phyloP scores from a whole-genome alignment of 2,797 vertebrate species.

The Fratercula arctica region DNA sequence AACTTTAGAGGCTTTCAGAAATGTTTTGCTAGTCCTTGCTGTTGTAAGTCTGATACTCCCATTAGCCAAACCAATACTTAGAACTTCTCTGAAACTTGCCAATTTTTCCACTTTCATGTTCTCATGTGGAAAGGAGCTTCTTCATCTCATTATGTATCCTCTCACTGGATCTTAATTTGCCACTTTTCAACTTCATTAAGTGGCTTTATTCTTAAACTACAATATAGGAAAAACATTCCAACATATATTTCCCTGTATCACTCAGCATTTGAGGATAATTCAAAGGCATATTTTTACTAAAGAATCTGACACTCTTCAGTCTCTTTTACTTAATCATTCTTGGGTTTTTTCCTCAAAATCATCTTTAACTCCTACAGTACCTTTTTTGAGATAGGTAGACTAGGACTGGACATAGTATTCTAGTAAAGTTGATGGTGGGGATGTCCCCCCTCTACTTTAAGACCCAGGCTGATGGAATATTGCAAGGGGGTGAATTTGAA shows the following conservation, averaged over 20 bases:
- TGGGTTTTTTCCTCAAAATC: background rate
- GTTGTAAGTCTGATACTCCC: background rate
- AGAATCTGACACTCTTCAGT: background rate
- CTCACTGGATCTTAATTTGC: background rate
- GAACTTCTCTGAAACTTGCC: background rate
- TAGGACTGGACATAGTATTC: background rate
- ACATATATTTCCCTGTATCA: background rate
- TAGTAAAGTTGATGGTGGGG: background rate
- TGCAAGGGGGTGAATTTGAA: background rate
- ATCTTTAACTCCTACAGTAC: background rate
- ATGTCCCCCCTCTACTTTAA: background rate
- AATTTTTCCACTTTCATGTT: background rate
- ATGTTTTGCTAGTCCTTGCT: background rate
- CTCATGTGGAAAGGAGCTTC: background rate
- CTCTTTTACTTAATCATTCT: background rate
- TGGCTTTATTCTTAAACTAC: background rate
- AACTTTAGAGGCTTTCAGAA: background rate
- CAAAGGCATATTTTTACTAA: background rate
- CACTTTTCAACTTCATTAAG: background rate
- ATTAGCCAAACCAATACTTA: background rate
- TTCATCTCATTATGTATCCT: background rate
- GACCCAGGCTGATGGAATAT: background rate
- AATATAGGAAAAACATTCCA: background rate
- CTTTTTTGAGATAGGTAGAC: background rate
- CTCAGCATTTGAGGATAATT: background rate